Evolutionary conservation across 2,113 vertebrate species (phyloP), one percentile per base, ranked within the genome.

Genomic region (Nyctibius bracteatus): DNA sequence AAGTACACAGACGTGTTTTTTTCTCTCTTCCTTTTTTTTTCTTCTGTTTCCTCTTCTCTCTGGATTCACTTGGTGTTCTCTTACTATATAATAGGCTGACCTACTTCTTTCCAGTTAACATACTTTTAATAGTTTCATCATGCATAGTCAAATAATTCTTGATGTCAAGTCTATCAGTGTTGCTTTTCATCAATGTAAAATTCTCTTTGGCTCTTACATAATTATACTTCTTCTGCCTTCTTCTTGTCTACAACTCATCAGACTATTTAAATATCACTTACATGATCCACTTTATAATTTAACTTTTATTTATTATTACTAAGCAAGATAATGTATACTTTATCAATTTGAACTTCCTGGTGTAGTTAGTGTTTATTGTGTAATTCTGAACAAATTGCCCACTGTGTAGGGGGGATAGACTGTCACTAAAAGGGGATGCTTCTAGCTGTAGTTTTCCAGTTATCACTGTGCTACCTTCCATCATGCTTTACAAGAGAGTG

Each of bases 181-280:
- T 83, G 61, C 46, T 93, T 88, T 95, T 93, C 61, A 89, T 68
- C 62, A 92, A 67, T 4, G 31, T 43, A 67, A 94, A 96, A 87
- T 51, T 92, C 9, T 83, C 47, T 62, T 90, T 88, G 23, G 10
- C 3, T 44, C 23, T 81, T 84, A 22, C 41, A 18, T 89, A 93
- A 96, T 93, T 86, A 59, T 51, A 82, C 6, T 57, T 49, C 18
- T 90, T 83, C 43, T 74, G 49, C 20, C 12, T 75, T 72, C 65
- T 67, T n/a, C 21, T 65, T 88, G 31, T 77, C 81, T 75, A 39
- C 44, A 44, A 20, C 14, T 87, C 55, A 71, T 90, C 49, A 59
- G 23, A 47, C 7, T 84, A 39, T 28, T 92, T 85, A 88, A 95
- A 13, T 57, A 80, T 52, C 62, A 81, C 35, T 58, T 62, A 25